Evolutionary conservation across 2,113 vertebrate species (phyloP).

Genomic region (Boulengeromyrus knoepffleri): DNA sequence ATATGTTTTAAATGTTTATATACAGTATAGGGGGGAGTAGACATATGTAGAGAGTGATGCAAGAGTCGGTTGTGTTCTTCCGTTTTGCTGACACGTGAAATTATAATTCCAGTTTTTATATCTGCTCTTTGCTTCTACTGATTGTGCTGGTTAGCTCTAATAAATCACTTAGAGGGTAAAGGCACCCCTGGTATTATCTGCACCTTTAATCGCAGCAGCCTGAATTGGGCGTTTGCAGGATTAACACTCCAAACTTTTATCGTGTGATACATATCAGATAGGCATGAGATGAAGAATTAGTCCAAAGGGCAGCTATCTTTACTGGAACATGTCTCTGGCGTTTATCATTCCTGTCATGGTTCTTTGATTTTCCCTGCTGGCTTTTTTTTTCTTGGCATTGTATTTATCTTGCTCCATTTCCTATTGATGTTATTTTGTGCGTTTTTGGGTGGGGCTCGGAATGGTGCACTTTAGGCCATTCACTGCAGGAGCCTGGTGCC

Average conservation of each 20-base stretch:
- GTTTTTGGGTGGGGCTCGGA: neutral
- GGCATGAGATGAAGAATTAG: neutral
- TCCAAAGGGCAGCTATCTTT: neutral
- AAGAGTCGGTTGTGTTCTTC: neutral
- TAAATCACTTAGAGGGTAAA: neutral
- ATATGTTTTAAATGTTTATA: neutral
- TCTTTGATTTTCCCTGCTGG: neutral
- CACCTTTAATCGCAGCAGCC: neutral
- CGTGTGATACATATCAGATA: neutral
- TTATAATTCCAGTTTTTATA: neutral
- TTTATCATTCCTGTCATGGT: neutral
- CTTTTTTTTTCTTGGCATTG: neutral
- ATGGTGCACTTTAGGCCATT: conserved; percentile 61
- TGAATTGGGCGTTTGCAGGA: neutral
- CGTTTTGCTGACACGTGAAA: neutral
- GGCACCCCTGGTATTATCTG: neutral
- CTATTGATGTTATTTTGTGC: neutral
- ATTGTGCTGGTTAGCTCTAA: neutral
- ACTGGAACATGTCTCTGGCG: neutral
- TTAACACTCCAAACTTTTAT: neutral
- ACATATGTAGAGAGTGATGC: neutral
- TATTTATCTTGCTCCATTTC: neutral
- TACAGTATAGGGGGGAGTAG: neutral
- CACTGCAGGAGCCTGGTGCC: conserved; percentile 92
- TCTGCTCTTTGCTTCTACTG: neutral